Base-by-base conservation (phyloP, 2,888 invertebrate genomes). In the Lithophane ornitopus region DNA sequence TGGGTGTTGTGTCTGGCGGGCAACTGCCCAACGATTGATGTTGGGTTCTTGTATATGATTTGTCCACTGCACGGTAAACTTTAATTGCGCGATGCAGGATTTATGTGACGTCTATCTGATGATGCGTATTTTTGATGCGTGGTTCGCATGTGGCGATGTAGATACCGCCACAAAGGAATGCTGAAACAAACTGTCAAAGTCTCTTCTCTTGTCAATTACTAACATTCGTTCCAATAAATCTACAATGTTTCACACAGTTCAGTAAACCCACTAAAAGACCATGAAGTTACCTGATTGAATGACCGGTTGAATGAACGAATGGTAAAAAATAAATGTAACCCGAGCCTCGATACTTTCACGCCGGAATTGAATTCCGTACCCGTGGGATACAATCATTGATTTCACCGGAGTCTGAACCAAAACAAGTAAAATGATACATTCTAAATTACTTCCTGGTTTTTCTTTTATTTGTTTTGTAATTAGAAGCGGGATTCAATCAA, bases 351-450 rank as follows among this genome's bases (percentile, higher is more conserved):
- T 85, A 70, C 76, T 82, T 84, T 82, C 76, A 67, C 67, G 46
- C 66, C 26, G 87, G 78, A 85, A 87, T 80, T 76, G 83, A 87
- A 81, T 85, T 76, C 56, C n/a, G 56, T 59, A 74, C 86, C 71
- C 81, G 0, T 26, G 86, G 81, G 86, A 81, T 28, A 74, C 78
- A 84, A 85, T 86, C 81, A 87, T 80, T 80, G 85, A 87, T 85
- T 87, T 78, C 74, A 68, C 56, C 59, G 58, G 58, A 72, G 59
- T 59, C 28, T 59, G 76, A 14, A 9, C 67, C 22, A 39, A 67
- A 69, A 41, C 16, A 67, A 49, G 41, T 44, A 56, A 70, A 74
- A n/a, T 46, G 0, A 76, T 79, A 76, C 74, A 54, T 67, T 67
- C 58, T 77, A 52, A 85, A 77, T 73, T 76, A 83, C 63, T 59